phyloP scores from a whole-genome alignment of 2,797 vertebrate species.

The Melanotaenia trifasciata region DNA sequence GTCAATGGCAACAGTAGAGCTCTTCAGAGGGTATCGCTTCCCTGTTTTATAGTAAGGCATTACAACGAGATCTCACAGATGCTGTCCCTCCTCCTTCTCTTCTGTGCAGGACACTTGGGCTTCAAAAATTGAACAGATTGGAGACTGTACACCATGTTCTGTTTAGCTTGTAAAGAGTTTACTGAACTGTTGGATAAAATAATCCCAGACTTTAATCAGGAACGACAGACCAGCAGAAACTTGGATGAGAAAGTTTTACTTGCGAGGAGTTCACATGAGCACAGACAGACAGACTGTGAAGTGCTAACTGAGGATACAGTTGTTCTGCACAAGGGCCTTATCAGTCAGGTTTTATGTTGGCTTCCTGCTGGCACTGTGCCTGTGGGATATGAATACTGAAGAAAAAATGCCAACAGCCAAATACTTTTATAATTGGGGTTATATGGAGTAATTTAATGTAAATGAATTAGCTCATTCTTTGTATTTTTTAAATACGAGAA shows the following conservation, averaged over 20 bases:
- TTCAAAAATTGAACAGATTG: constrained; percentile 45
- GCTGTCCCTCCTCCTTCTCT: constrained; percentile 25
- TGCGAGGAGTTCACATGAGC: too few species aligned
- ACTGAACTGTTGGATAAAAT: too few species aligned
- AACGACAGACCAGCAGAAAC: too few species aligned
- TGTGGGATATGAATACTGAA: too few species aligned
- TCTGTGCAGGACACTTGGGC: constrained; percentile 39
- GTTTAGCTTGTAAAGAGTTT: constrained; percentile 24
- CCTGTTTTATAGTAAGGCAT: constrained; percentile 42
- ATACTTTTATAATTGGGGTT: background rate
- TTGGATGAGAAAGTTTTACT: too few species aligned
- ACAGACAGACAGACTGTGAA: too few species aligned
- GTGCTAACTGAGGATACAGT: too few species aligned
- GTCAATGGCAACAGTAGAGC: constrained; percentile 60
- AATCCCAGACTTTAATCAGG: too few species aligned
- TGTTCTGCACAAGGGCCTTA: background rate
- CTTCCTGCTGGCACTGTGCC: too few species aligned
- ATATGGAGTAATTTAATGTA: background rate
- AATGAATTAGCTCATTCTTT: background rate
- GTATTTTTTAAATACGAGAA: too few species aligned
- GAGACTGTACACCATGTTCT: background rate
- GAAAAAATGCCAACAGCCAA: too few species aligned
- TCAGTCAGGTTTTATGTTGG: background rate
- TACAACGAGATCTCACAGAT: constrained; percentile 53
- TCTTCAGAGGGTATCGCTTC: constrained; percentile 52